Evolutionary conservation across 2,797 vertebrate genomes (phyloP), one percentile per base, ranked within the genome.

Genomic region (Hydrophis major): DNA sequence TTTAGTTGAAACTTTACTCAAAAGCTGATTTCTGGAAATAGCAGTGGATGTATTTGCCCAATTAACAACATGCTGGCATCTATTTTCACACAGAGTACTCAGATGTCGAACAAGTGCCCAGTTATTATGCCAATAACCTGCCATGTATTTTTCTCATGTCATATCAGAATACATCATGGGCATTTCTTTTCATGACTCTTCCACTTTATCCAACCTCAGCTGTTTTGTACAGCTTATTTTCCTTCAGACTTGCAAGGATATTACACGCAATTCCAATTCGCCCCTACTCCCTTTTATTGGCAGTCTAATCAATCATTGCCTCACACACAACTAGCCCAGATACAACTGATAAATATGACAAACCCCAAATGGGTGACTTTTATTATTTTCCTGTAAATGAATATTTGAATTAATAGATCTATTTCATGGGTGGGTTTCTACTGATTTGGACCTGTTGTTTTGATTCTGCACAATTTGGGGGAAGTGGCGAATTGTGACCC

Each of bases 381-480:
- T 93, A 90, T 90, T 93, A 90, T 87, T 91, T 91, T 88, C 66
- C 93, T 90, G 37, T 47, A 94, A 63, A 91, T 86, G 92, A 94
- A 89, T 93, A 74, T 91, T 93, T 93, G 91, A 83, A 88, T 69
- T 95, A 90, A 94, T 60, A 90, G 60, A 89, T 86, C 86, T 27
- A 66, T 66, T 66, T 66, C 28, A 53, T 0, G 50, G 8, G 50
- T 53, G 50, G 7, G 50, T 8, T 10, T 53, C 50, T 53, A 53
- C 8, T 0, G 50, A 0, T 53, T 53, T 53, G 50, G 50, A 53
- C 8, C 8, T 0, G 7, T 53, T 53, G 50, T 8, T 53, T 10
- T 53, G 50, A 53, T 53, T 53, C 50, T 53, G 50, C 7, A 8
- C 50, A 53, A 8, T 53, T 53, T 53, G 8, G 50, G 50, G 7